Conservation (phyloP, 2,888 invertebrate genomes). For the Ectemnius lituratus region DNA sequence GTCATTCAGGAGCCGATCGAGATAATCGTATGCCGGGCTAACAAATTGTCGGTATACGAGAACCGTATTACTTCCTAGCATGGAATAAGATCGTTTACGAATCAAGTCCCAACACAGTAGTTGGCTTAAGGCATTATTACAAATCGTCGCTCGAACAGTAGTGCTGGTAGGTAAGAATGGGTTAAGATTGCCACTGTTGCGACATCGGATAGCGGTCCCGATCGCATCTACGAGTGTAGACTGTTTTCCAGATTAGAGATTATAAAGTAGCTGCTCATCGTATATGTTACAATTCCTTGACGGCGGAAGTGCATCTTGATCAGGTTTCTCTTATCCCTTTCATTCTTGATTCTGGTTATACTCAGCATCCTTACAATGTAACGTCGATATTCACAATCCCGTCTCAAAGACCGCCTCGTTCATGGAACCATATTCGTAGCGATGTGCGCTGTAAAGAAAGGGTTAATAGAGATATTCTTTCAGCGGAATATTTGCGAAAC, state of each 20-base stretch:
- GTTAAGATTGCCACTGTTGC: constrained; percentile 18
- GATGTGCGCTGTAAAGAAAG: no score
- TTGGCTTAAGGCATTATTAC: neutral
- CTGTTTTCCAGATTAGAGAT: constrained; percentile 31
- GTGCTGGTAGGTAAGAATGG: neutral
- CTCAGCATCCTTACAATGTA: no score
- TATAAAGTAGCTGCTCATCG: constrained; percentile 14
- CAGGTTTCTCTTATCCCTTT: neutral
- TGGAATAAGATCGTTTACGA: constrained; percentile 13
- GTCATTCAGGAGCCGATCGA: neutral
- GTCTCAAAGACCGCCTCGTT: no score
- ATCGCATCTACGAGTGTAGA: constrained; percentile 8
- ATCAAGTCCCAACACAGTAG: constrained; percentile 13
- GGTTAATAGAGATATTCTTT: no score
- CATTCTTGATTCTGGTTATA: no score
- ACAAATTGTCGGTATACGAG: constrained; percentile 8
- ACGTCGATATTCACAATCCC: no score
- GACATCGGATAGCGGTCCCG: constrained; percentile 35
- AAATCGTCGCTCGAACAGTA: constrained; percentile 4
- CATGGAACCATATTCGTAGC: no score
- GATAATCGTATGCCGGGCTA: neutral
- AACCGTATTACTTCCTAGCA: constrained; percentile 9
- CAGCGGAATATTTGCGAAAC: no score
- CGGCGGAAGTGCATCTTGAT: neutral
- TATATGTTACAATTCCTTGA: neutral